Evolutionary conservation across 35 echinoderm and acorn worm genomes (phyloP).

Genomic region (Ophioderma brevispina): DNA sequence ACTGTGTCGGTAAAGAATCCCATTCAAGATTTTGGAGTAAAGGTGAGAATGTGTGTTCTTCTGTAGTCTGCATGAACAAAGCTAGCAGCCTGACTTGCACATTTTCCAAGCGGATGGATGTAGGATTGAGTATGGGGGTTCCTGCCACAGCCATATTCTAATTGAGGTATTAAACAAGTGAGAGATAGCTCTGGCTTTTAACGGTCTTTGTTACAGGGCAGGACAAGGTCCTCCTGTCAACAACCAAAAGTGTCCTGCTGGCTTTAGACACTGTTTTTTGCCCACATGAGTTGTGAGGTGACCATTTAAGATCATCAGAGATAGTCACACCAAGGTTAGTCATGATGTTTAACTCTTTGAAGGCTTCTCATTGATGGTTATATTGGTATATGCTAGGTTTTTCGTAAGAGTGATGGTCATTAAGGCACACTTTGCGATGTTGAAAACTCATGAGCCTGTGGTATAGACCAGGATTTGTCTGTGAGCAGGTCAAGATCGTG

Average conservation of each 20-base stretch:
- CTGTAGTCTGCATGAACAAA: slow-evolving; percentile 43
- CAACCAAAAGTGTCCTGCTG: not conserved
- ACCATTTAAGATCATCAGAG: slow-evolving; percentile 36
- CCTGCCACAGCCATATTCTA: slow-evolving; percentile 44
- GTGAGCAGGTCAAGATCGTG: slow-evolving; percentile 35
- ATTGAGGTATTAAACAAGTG: slow-evolving; percentile 36
- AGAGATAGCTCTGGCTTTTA: slow-evolving; percentile 33
- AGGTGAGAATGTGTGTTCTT: not conserved
- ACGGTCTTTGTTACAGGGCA: slow-evolving; percentile 26
- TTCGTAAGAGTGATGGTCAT: slow-evolving; percentile 30
- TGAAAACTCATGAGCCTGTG: slow-evolving; percentile 41
- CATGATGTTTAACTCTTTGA: slow-evolving; percentile 9
- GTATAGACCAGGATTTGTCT: slow-evolving; percentile 40
- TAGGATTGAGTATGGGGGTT: slow-evolving; percentile 23
- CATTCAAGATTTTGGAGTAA: slow-evolving; percentile 17
- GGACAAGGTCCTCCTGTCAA: slow-evolving; percentile 33
- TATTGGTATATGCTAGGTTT: slow-evolving; percentile 38
- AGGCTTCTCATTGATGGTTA: not conserved
- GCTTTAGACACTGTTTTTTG: slow-evolving; percentile 10
- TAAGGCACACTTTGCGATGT: slow-evolving; percentile 45
- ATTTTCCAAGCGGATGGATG: slow-evolving; percentile 22
- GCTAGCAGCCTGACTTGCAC: slow-evolving; percentile 20
- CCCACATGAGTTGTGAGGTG: not conserved
- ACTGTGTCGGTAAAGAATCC: slow-evolving; percentile 24
- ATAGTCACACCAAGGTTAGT: slow-evolving; percentile 49